A percentile compares a stretch with the other conserved stretches of the same genome.
Conservation (phyloP, 2,888 invertebrate species). For the Agrochola macilenta region DNA sequence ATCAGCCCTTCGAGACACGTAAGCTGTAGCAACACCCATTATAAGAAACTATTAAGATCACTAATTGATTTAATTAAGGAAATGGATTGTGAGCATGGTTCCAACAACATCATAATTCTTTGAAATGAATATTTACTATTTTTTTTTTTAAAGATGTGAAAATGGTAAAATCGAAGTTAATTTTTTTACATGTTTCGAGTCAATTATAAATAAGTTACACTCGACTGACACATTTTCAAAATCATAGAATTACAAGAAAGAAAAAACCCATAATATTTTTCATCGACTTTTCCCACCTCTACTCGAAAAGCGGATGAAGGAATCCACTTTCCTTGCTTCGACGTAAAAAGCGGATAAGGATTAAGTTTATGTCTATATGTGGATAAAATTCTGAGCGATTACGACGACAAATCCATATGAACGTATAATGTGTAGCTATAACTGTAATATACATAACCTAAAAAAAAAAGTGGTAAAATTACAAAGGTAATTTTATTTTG, state of each 20-base stretch:
- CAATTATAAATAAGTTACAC: not conserved
- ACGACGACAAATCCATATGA: constrained; percentile 15
- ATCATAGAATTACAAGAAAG: not conserved
- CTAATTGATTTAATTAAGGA: too few species aligned
- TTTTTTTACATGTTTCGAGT: not conserved
- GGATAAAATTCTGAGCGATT: constrained; percentile 16
- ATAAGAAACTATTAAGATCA: too few species aligned
- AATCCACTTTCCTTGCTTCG: constrained; percentile 38
- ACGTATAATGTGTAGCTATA: not conserved
- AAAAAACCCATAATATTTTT: not conserved
- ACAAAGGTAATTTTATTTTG: too few species aligned
- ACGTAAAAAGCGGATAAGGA: constrained; percentile 47
- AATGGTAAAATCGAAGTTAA: too few species aligned
- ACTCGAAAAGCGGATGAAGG: constrained; percentile 43
- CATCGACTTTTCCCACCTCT: constrained; percentile 29
- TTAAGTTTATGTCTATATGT: constrained; percentile 24
- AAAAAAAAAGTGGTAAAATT: too few species aligned
- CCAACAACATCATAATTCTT: too few species aligned
- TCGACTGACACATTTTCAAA: not conserved
- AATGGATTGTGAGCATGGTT: too few species aligned
- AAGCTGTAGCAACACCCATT: too few species aligned
- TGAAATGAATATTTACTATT: too few species aligned
- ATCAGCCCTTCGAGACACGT: too few species aligned
- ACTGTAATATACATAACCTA: not conserved
- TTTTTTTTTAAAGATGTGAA: too few species aligned